phyloP scores from a whole-genome alignment of 2,113 vertebrate species.

The Himantopus leucocephalus region DNA sequence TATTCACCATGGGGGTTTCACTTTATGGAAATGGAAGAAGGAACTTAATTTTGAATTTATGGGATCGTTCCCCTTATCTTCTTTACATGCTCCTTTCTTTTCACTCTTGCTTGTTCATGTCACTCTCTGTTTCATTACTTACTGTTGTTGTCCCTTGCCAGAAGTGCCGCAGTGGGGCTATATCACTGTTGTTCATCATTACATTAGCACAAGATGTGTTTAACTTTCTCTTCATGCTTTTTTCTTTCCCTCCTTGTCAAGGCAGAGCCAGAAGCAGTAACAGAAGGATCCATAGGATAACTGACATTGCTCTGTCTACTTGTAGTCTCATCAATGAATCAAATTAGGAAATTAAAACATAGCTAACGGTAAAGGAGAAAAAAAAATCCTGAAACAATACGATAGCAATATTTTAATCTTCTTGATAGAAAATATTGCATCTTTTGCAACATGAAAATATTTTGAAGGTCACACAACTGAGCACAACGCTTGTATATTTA shows the following conservation, averaged over 20 bases:
- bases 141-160: background rate
- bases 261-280: background rate
- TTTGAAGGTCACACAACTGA: background rate
- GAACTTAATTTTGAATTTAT: constrained; percentile 68
- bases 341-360: background rate
- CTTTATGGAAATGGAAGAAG: constrained; percentile 42
- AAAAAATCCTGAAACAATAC: background rate
- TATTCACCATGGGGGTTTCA: constrained; percentile 27
- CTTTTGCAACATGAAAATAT: background rate
- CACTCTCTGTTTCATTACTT: background rate
- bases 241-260: background rate
- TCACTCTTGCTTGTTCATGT: background rate
- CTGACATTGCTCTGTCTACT: background rate
- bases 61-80: background rate
- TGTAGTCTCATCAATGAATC: background rate
- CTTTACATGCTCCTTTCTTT: background rate
- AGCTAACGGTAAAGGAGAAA: background rate
- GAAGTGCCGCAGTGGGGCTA: background rate
- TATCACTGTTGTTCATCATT: constrained; percentile 21
- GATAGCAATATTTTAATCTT: background rate
- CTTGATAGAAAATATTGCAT: background rate
- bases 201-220: background rate
- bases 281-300: background rate
- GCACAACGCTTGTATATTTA: background rate
- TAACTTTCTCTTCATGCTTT: background rate